A percentile compares a stretch with the other conserved stretches of the same genome.
Evolutionary conservation across 2,113 vertebrate species (phyloP).

Genomic region (Campylomormyrus numenius): DNA sequence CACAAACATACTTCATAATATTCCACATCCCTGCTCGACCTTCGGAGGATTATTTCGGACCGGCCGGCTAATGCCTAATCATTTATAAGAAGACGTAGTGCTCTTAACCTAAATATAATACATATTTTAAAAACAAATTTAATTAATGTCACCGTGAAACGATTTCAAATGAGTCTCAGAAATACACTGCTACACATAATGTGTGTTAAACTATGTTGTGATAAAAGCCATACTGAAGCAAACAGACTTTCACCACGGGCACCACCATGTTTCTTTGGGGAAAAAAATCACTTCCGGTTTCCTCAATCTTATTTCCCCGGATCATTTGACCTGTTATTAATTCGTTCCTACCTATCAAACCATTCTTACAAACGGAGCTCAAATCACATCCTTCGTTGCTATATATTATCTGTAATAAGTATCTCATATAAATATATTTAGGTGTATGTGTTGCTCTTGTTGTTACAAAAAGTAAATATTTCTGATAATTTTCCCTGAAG

Average conservation of each 20-base stretch:
- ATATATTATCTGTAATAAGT: background rate
- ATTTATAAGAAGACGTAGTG: background rate
- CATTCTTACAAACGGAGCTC: background rate
- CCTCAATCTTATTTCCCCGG: background rate
- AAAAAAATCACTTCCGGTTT: background rate
- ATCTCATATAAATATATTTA: background rate
- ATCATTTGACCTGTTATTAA: background rate
- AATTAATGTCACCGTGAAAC: background rate
- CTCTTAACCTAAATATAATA: background rate
- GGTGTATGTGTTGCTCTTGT: background rate
- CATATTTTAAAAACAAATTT: background rate
- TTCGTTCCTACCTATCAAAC: background rate
- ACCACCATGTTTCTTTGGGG: slow-evolving; percentile 5
- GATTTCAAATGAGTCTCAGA: background rate
- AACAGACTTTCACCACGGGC: background rate
- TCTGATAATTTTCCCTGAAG: background rate
- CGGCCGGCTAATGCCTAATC: background rate
- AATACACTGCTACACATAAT: background rate
- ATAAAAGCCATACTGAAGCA: background rate
- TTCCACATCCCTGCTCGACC: slow-evolving; percentile 25
- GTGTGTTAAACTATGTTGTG: background rate
- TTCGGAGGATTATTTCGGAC: background rate
- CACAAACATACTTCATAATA: background rate
- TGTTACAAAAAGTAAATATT: background rate
- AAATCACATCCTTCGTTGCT: background rate